Evolutionary conservation across 2,888 invertebrate genomes (phyloP), one percentile per base, ranked within the genome.

Genomic region (Apamea epomidion): DNA sequence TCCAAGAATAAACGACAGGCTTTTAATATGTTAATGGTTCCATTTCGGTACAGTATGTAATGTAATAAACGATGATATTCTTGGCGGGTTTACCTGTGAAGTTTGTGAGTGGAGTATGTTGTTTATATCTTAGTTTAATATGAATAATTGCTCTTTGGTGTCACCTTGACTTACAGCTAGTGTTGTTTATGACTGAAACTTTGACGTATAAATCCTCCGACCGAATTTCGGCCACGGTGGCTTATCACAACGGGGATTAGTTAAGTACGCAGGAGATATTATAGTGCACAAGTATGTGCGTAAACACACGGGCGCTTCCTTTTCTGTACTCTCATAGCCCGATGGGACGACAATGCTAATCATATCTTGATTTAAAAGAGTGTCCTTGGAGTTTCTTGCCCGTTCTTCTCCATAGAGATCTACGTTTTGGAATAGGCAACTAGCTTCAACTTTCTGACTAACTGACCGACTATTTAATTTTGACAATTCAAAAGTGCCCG

Each of bases 21-120:
- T 88, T 89, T 87, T 88, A 86, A 84, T 86, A 86, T 84, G 88
- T 79, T 84, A 86, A 88, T 89, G 82, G 81, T 68, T 65, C 70
- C 84, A 84, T 88, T 87, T 79, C 16, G 65, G 74, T 75, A 67
- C 58, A 68, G 80, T n/a, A n/a, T n/a, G n/a, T 76, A 78, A 82
- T 78, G 72, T 87, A 71, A 70, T 78, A 78, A 62, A 37, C n/a
- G 83, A 72, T 83, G 60, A 83, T 69, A 69, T 81, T 62, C 77
- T 62, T 69, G 78, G 68, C 45, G 7, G 25, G 29, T 83, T 83
- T 77, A 83, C 78, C 51, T 83, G 48, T 3, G 32, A 45, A 32
- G 18, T 62, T 62, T 37, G 42, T 68, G 14, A 42, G n/a, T 32
- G 32, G 8, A 32, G 32, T 18, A 64, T 32, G 64, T 18, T 32